These are phyloP conservation scores for Vidua macroura DNA, from an alignment of 2,113 vertebrate genomes.

Conservation along the genomic window DNA sequence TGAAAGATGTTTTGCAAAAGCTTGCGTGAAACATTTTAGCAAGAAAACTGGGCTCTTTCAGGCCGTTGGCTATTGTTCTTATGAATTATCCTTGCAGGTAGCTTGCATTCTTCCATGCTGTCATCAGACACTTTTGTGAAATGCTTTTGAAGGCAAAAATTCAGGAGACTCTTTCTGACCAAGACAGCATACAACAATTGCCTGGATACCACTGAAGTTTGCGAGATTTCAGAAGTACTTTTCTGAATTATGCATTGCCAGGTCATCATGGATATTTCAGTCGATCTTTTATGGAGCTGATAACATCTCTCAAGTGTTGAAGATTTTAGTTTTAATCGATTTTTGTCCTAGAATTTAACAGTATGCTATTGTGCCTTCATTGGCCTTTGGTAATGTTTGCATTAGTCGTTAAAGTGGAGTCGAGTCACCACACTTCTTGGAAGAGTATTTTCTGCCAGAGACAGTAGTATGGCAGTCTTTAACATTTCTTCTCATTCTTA, in stretches of 20 bases:
- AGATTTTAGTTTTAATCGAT: not conserved
- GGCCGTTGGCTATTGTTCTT: not conserved
- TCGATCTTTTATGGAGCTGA: not conserved
- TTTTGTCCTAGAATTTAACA: not conserved
- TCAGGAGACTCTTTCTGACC: not conserved
- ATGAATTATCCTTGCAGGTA: slow-evolving; percentile 20
- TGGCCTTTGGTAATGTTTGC: not conserved
- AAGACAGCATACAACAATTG: not conserved
- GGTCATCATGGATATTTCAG: not conserved
- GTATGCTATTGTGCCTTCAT: not conserved
- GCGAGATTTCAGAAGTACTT: not conserved
- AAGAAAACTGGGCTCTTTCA: not conserved
- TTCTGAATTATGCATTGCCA: not conserved
- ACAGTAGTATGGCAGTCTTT: not conserved
- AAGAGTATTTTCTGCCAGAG: not conserved
- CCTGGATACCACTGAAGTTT: not conserved
- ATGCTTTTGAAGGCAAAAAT: not conserved
- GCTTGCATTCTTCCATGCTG: not conserved
- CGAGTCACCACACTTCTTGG: not conserved
- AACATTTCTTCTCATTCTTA: not conserved
- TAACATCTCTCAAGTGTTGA: not conserved
- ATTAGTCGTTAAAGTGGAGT: not conserved
- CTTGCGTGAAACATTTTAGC: not conserved
- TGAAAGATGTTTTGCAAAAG: slow-evolving; percentile 32
- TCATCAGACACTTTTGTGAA: not conserved